Conservation (phyloP, 2,888 invertebrate genomes). For the Tenthredo livida region DNA sequence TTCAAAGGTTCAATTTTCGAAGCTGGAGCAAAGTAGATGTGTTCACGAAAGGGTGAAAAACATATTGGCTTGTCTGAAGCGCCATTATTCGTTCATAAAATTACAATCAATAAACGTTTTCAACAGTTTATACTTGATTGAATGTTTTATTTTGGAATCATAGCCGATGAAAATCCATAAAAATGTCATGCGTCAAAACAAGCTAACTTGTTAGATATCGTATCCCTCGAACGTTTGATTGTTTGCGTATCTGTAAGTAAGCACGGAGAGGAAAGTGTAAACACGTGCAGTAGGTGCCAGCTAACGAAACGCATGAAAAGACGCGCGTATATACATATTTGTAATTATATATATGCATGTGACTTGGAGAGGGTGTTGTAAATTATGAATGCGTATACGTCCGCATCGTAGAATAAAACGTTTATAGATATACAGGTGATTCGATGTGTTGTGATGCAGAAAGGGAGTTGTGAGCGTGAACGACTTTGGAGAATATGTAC, state of each 20-base stretch:
- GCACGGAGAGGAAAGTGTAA: not conserved
- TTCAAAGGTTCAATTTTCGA: not conserved
- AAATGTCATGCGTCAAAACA: not conserved
- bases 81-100: not conserved
- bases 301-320: conserved; percentile 12
- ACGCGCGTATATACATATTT: not conserved
- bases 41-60: not conserved
- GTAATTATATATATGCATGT: not conserved
- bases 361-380: not conserved
- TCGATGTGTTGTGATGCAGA: not conserved
- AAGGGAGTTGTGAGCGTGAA: not conserved
- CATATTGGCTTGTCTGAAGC: not conserved
- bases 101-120: not conserved
- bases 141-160: not conserved
- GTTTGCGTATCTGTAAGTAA: not conserved
- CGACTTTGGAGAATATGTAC: not conserved
- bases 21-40: not conserved
- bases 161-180: not conserved
- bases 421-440: not conserved
- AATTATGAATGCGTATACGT: not conserved
- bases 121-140: not conserved
- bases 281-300: conserved; percentile 8
- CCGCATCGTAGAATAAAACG: not conserved
- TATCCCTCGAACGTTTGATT: not conserved
- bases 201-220: not conserved